Conservation (phyloP, 2,113 vertebrate genomes). For the Girardinichthys multiradiatus region DNA sequence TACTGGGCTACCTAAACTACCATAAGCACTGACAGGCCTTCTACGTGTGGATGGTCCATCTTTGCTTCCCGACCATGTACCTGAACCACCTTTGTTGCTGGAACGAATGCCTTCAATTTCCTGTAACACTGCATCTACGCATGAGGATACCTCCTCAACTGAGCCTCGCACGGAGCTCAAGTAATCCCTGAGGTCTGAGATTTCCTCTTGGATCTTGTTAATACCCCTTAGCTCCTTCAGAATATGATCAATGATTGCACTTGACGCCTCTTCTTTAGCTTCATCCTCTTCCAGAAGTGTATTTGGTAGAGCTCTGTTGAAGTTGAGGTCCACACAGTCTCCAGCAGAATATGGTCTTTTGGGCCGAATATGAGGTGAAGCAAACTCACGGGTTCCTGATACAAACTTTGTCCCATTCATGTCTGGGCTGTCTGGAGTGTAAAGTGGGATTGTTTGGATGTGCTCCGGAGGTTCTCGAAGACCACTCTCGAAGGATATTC, state of each 20-base stretch:
- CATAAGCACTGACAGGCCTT: conserved; percentile 66
- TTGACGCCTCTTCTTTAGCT: conserved; percentile 75
- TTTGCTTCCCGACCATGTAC: conserved; percentile 64
- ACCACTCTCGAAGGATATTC: conserved; percentile 60
- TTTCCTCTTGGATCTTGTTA: conserved; percentile 94
- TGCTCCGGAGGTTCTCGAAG: conserved; percentile 42
- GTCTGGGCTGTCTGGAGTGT: conserved; percentile 33
- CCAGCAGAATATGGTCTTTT: conserved; percentile 75
- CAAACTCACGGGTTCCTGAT: conserved; percentile 25
- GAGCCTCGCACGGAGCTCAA: conserved; percentile 92
- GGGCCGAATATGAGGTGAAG: conserved; percentile 45
- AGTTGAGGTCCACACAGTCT: conserved; percentile 70
- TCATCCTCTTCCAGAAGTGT: conserved; percentile 70
- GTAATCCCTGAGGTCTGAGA: conserved; percentile 92
- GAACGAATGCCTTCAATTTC: conserved; percentile 94
- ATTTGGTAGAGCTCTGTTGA: conserved; percentile 58
- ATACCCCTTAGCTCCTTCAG: conserved; percentile 95
- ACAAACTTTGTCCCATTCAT: conserved; percentile 53
- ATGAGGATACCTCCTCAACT: conserved; percentile 95
- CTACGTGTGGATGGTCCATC: conserved; percentile 48
- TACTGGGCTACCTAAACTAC: conserved; percentile 59
- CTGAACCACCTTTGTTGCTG: conserved; percentile 56
- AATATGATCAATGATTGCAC: conserved; percentile 90
- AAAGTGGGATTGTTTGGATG: background rate
- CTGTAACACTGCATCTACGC: conserved; percentile 91